Evolutionary conservation across 2,797 vertebrate genomes (phyloP).

Genomic region (Trichosurus vulpecula): DNA sequence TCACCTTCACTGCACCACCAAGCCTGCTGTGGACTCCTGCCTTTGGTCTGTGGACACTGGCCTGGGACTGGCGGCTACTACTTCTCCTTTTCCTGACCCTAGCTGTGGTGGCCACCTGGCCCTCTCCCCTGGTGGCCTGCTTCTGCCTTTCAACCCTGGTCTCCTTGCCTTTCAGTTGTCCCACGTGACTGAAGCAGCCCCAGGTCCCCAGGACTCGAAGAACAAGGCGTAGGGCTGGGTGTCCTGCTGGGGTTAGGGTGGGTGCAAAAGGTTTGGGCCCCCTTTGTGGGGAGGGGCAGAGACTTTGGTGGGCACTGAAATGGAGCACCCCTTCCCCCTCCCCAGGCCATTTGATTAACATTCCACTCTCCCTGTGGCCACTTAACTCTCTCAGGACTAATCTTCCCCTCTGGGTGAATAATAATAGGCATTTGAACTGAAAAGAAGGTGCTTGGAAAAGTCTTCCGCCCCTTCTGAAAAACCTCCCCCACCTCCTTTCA

Average conservation of each 20-base stretch:
- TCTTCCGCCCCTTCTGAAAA: not conserved
- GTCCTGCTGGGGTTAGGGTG: not conserved
- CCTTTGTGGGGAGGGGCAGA: not conserved
- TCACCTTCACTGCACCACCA: not conserved
- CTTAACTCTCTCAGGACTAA: not conserved
- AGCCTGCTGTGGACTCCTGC: conserved; percentile 66
- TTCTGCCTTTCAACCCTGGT: conserved; percentile 38
- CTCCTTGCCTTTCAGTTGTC: conserved; percentile 79
- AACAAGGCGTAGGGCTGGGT: conserved; percentile 67
- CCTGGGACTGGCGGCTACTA: conserved; percentile 26
- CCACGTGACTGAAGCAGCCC: conserved; percentile 66
- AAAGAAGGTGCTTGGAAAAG: not conserved
- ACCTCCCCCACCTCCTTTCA: not conserved
- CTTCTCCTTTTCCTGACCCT: conserved; percentile 12
- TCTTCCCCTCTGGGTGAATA: not conserved
- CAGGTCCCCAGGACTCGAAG: conserved; percentile 73
- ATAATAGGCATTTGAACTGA: not conserved
- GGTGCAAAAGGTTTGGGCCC: not conserved
- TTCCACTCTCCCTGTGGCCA: not conserved
- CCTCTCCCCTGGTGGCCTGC: not conserved
- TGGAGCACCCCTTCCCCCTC: not conserved
- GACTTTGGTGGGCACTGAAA: not conserved
- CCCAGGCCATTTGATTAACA: not conserved
- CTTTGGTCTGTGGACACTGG: conserved; percentile 49
- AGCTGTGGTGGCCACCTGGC: not conserved